phyloP scores from a whole-genome alignment of 2,113 vertebrate genomes.

The Opisthocomus hoazin region DNA sequence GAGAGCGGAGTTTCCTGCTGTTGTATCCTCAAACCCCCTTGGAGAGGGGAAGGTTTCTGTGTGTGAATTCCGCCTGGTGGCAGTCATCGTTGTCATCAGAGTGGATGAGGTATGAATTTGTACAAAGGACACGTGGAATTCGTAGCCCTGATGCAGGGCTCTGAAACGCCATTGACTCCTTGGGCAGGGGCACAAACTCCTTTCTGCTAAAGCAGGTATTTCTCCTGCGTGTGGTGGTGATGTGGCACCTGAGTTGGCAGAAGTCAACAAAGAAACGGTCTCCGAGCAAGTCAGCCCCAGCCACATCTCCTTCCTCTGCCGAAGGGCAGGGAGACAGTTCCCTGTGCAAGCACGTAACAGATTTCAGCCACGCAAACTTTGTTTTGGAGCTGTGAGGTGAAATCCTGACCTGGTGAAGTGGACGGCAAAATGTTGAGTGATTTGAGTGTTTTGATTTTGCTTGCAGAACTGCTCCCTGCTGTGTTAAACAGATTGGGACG shows the following conservation, averaged over 20 bases:
- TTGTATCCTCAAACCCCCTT: neutral
- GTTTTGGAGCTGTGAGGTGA: neutral
- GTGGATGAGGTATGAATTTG: accelerated
- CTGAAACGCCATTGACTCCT: accelerated
- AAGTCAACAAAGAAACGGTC: neutral
- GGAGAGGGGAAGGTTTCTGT: neutral
- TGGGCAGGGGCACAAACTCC: neutral
- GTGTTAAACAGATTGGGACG: neutral
- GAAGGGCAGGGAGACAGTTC: neutral
- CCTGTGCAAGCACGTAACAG: accelerated
- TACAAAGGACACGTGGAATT: accelerated
- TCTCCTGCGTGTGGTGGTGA: accelerated
- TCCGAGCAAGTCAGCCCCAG: neutral
- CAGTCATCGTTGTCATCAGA: accelerated
- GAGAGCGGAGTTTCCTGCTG: accelerated
- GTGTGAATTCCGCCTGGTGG: accelerated
- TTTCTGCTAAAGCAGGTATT: neutral
- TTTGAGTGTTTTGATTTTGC: neutral
- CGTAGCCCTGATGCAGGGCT: neutral
- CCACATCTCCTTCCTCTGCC: too few relatives aligned
- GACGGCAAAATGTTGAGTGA: neutral
- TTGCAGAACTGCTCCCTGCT: neutral
- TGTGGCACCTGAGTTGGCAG: neutral
- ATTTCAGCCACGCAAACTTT: neutral
- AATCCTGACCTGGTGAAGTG: neutral